Evolutionary conservation across 2,888 invertebrate species (phyloP).

Genomic region (Eumerus sabulonum): DNA sequence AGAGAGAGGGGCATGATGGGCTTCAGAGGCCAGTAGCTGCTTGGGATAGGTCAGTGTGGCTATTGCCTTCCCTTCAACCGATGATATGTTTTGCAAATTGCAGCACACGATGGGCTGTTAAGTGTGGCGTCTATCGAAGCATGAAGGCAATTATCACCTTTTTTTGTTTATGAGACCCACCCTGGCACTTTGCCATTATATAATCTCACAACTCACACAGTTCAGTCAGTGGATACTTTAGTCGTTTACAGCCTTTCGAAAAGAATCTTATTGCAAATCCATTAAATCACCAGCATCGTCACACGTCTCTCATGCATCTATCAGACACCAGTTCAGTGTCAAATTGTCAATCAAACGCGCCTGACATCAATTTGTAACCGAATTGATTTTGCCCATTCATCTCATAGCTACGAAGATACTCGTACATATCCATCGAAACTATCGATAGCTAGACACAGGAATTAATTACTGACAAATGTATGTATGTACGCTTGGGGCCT

Average conservation of each 20-base stretch:
- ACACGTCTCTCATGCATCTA: slow-evolving; percentile 33
- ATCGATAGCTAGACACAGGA: slow-evolving; percentile 42
- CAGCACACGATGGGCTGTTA: no score
- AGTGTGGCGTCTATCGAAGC: no score
- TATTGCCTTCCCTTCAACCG: no score
- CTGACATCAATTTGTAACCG: slow-evolving; percentile 53
- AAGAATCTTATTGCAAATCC: slow-evolving; percentile 7
- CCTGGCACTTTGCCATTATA: no score
- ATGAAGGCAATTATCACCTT: no score
- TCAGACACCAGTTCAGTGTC: slow-evolving; percentile 48
- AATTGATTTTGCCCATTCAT: slow-evolving; percentile 43
- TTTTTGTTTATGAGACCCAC: no score
- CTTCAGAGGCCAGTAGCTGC: no score
- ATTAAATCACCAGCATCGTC: slow-evolving; percentile 18
- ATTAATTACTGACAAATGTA: slow-evolving; percentile 65
- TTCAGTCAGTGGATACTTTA: no score
- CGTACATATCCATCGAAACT: not conserved
- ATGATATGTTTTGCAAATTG: no score
- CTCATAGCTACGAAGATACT: slow-evolving; percentile 22
- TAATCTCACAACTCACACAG: no score
- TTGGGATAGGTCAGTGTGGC: no score
- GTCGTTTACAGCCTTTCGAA: slow-evolving; percentile 31
- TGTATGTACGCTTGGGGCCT: slow-evolving; percentile 23
- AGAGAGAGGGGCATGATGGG: no score
- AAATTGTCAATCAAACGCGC: slow-evolving; percentile 59